phyloP scores from a whole-genome alignment of 2,113 vertebrate species.

The Balaeniceps rex region DNA sequence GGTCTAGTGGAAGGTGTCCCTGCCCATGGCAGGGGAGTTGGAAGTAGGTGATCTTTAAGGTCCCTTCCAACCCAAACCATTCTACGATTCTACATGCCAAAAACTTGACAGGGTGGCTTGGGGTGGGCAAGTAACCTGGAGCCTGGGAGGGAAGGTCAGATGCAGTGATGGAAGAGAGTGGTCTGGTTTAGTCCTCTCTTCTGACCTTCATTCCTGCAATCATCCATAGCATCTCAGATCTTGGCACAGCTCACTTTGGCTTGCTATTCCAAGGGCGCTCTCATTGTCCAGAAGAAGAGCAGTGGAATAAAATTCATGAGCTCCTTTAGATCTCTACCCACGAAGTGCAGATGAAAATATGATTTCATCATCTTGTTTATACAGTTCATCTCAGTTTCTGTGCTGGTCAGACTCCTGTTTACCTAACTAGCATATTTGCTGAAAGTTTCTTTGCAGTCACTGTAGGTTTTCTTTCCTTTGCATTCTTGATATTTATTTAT shows the following conservation, averaged over 20 bases:
- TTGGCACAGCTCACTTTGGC: not conserved
- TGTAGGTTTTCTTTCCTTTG: not conserved
- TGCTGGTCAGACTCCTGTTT: not conserved
- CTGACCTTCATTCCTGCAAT: not conserved
- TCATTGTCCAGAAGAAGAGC: not conserved
- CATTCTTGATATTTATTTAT: not conserved
- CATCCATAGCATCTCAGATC: not conserved
- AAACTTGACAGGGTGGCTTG: not conserved
- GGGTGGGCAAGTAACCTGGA: fast-evolving
- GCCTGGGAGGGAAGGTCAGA: not conserved
- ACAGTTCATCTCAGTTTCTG: not conserved
- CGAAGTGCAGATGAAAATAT: not conserved
- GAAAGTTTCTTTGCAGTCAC: not conserved
- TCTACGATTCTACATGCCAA: no score
- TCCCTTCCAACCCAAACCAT: no score
- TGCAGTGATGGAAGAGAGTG: not conserved
- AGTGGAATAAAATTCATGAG: not conserved
- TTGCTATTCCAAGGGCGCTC: not conserved
- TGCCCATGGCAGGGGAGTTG: no score
- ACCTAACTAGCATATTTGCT: not conserved
- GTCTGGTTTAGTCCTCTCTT: not conserved
- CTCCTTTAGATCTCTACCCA: not conserved
- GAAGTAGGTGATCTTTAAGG: no score
- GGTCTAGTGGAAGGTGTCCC: no score
- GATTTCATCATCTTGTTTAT: not conserved